These are phyloP conservation scores for Ptiloglossa arizonensis DNA, from an alignment of 1,140 invertebrate species.

Conservation along the genomic window DNA sequence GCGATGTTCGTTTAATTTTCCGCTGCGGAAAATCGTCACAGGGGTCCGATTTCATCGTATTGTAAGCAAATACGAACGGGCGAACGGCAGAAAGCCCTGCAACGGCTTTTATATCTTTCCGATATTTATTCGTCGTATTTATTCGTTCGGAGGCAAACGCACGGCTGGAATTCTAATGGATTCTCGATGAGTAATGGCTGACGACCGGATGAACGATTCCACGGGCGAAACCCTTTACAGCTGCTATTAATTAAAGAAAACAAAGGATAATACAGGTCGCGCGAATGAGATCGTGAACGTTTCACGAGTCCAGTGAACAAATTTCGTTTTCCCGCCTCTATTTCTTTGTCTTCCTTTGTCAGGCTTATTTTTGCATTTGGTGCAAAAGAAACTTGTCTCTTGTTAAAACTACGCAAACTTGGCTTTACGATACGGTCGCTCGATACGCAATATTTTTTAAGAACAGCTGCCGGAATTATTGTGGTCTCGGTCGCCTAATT, in stretches of 20 bases:
- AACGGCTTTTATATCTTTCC: constrained; percentile 46
- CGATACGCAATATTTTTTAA: too few species aligned
- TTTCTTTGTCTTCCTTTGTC: neutral
- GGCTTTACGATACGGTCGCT: too few species aligned
- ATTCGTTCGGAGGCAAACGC: constrained; percentile 10
- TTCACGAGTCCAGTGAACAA: neutral
- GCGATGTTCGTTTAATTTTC: constrained; percentile 26
- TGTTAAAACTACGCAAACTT: too few species aligned
- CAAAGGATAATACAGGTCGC: constrained; percentile 1
- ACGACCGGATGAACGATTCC: neutral
- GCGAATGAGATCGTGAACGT: neutral
- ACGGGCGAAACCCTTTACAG: neutral
- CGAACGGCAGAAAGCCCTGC: neutral
- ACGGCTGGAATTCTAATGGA: constrained; percentile 38
- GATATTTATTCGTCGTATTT: constrained; percentile 53
- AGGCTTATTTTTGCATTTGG: too few species aligned
- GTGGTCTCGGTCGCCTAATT: too few species aligned
- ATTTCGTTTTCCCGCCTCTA: too few species aligned
- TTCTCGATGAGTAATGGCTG: constrained; percentile 38
- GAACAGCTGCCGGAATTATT: too few species aligned
- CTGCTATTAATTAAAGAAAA: constrained; percentile 29
- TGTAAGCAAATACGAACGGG: constrained; percentile 21
- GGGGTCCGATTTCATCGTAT: constrained; percentile 22
- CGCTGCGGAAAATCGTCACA: constrained; percentile 10
- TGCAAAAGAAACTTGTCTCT: too few species aligned